Percentiles rank a stretch among this genome's conserved stretches.
These are phyloP conservation scores for Bostrychus sinensis DNA, from an alignment of 2,113 vertebrate genomes.

Conservation along the genomic window DNA sequence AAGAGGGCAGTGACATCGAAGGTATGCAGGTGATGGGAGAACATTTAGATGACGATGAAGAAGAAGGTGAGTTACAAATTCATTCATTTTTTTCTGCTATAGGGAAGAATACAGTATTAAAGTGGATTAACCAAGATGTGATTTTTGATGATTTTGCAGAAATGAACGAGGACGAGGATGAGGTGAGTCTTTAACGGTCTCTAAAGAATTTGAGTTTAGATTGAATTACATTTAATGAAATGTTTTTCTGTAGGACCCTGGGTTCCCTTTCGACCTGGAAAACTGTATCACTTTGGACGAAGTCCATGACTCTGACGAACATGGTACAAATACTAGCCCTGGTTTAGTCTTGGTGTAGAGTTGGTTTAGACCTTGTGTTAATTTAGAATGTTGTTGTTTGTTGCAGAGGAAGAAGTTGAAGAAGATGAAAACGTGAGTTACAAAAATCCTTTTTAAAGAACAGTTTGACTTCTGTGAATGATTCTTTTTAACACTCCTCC, in stretches of 20 bases:
- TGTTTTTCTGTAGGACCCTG: neutral
- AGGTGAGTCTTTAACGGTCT: neutral
- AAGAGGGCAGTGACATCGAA: neutral
- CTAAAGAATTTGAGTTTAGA: no score
- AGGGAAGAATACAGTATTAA: no score
- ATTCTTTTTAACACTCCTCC: neutral
- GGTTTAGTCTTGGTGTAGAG: neutral
- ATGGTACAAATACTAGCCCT: neutral
- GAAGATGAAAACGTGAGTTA: neutral
- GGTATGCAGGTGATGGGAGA: neutral
- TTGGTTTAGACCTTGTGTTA: no score
- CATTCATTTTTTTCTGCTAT: no score
- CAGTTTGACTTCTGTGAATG: no score
- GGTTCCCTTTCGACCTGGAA: neutral
- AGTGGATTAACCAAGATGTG: no score
- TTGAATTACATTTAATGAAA: neutral
- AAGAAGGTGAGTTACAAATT: no score
- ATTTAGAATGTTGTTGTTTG: no score
- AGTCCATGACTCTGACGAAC: neutral
- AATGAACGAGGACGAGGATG: neutral
- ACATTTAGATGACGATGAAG: no score
- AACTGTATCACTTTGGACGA: constrained; percentile 8
- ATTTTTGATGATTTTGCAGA: no score
- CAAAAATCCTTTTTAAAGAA: no score
- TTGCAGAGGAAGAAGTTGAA: neutral